Evolutionary conservation across 2,888 invertebrate genomes (phyloP), one percentile per base, ranked within the genome.

Genomic region (Ectemnius lituratus): DNA sequence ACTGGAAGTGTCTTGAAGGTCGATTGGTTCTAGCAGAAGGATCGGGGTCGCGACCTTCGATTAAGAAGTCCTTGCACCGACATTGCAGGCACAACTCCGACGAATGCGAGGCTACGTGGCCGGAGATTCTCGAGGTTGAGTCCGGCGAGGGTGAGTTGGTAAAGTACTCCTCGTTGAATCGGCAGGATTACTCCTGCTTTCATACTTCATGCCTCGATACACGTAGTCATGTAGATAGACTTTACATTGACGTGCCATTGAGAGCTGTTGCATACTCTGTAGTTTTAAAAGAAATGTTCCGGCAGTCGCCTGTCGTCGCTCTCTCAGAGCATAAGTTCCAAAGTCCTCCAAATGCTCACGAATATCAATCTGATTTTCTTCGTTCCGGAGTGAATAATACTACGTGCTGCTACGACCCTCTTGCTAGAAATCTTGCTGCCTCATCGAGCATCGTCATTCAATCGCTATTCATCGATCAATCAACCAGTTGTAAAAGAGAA

Each of bases 81-180:
- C 75, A 4, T 73, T 73, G 66, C 67, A 74, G 75, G 73, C 76
- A 68, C 61, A 69, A 63, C 11, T 70, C 59, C 60, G 71, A 76
- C 62, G 81, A 85, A 73, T 84, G 83, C 69, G 83, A 84, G 69
- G 86, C 86, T 70, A 88, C 84, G 78, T 90, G 90, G 88, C 86
- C 88, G 68, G 85, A 87, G 73, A 83, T 88, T 70, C 84, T 88
- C 82, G 84, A 86, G 71, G 81, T 89, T 80, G 78, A 86, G 82
- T 87, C 90, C 75, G 85, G 85, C 75, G 88, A 89, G 88, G 90
- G 91, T 91, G 91, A 91, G 91, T 83, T 67, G 18, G 59, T 61
- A 57, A 64, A 37, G 64, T 56, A 63, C 8, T 46, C 61, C 28
- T 23, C 23, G 23, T 23, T 23, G 6, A 37, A 37, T 37, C 8